Conservation (phyloP, 2,113 vertebrate genomes). For the Catagonus wagneri region DNA sequence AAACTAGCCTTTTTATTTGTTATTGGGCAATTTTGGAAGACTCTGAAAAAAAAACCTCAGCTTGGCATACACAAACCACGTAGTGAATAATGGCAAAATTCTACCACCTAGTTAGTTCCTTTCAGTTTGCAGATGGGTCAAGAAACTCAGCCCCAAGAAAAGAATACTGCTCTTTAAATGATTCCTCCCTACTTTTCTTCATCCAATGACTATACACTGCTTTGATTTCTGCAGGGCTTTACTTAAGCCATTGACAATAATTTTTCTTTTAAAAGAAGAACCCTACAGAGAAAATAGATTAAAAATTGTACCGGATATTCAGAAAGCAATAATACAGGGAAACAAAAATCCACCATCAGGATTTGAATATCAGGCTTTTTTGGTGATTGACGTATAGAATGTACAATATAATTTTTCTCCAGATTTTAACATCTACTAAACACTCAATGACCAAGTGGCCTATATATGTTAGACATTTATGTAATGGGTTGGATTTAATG, state of each 20-base stretch:
- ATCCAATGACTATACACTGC: slow-evolving; percentile 39
- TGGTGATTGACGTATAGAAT: slow-evolving; percentile 25
- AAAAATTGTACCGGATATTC: slow-evolving; percentile 60
- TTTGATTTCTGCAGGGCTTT: slow-evolving; percentile 52
- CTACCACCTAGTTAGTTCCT: slow-evolving; percentile 51
- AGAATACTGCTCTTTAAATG: slow-evolving; percentile 49
- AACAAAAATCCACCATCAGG: slow-evolving; percentile 50
- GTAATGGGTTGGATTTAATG: slow-evolving; percentile 10
- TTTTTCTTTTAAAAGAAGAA: slow-evolving; percentile 60
- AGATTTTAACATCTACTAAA: slow-evolving; percentile 47
- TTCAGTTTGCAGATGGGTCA: slow-evolving; percentile 60
- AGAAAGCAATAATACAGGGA: slow-evolving; percentile 55
- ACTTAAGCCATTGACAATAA: slow-evolving; percentile 46
- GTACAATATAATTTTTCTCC: neutral
- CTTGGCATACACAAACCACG: neutral
- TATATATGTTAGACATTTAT: neutral
- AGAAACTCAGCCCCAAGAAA: slow-evolving; percentile 36
- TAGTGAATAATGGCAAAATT: slow-evolving; percentile 34
- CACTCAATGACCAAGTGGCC: neutral
- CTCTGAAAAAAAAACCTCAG: slow-evolving; percentile 1
- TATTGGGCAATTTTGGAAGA: slow-evolving; percentile 49
- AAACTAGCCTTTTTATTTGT: slow-evolving; percentile 37
- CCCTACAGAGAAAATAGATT: slow-evolving; percentile 52
- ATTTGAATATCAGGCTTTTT: slow-evolving; percentile 49
- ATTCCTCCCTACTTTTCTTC: slow-evolving; percentile 47